Base-by-base conservation (phyloP, 2,888 invertebrate species). In the Acronicta psi region DNA sequence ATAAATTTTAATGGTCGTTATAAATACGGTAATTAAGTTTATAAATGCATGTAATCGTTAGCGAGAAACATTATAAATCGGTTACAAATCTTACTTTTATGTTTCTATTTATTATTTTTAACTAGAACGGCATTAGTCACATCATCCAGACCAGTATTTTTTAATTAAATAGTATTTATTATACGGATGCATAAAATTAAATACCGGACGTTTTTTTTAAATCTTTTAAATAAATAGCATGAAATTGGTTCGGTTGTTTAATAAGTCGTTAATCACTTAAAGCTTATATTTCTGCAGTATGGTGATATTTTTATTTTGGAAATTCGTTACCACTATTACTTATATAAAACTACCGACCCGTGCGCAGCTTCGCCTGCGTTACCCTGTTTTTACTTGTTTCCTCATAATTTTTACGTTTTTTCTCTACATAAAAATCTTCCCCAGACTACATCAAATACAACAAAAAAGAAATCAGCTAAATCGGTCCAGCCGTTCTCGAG, bases 1-100 rank as follows among this genome's bases (percentile, higher is more conserved):
- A 29, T 6, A 7, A 23, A 23, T 5, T 5, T 23, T 25, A 25
- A 2, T 25, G 25, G 25, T 25, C 10, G 25, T 25, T 7, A 10
- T 9, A 25, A 25, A 20, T n/a, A n/a, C n/a, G 5, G 2, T 4
- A 20, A 20, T 20, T 20, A 20, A 20, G 2, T 20, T 20, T 25
- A 25, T 10, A 9, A 8, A 25, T 0, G 25, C 25, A 10, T 10
- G 5, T 20, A 20, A 25, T 25, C 25, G 29, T 38, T 14, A 52
- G 61, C 17, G 11, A 47, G 31, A 38, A 14, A 11, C 29, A 45
- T 31, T n/a, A 44, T 68, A 62, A 67, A 59, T 52, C 9, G 34
- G 43, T 47, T 42, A 14, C 55, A 25, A 53, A 71, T 42, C 57
- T 69, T 34, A 69, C 59, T 70, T 77, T 74, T 71, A 62, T 60